These are phyloP conservation scores for Orchesellides sinensis DNA, from an alignment of 2,888 invertebrate species.

Conservation along the genomic window DNA sequence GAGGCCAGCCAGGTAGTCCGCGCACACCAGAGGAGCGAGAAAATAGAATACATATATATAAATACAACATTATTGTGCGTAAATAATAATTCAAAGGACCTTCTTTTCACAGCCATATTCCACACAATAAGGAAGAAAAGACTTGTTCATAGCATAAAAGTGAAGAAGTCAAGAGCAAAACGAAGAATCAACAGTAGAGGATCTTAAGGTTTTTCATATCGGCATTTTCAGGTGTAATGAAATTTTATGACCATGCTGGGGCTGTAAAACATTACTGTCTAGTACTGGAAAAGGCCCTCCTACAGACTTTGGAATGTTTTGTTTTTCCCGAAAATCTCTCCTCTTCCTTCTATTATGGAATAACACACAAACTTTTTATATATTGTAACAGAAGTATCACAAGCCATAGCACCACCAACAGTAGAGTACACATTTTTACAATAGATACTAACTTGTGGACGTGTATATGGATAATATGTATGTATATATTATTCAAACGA, in stretches of 20 bases:
- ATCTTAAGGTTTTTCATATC: constrained; percentile 64
- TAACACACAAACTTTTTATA: constrained; percentile 49
- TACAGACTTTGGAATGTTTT: constrained; percentile 75
- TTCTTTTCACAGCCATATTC: constrained; percentile 60
- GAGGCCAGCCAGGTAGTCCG: constrained; percentile 45
- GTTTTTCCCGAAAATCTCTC: constrained; percentile 73
- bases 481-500: background rate
- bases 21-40: background rate
- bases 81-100: constrained; percentile 68
- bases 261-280: constrained; percentile 75
- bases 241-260: constrained; percentile 75
- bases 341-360: constrained; percentile 54
- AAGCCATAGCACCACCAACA: background rate
- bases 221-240: constrained; percentile 75
- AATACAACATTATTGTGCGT: constrained; percentile 55
- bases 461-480: background rate
- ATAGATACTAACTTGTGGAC: background rate
- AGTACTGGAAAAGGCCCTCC: constrained; percentile 74
- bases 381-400: constrained; percentile 16
- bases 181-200: constrained; percentile 54
- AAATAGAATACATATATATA: no score
- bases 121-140: constrained; percentile 61
- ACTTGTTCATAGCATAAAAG: constrained; percentile 55
- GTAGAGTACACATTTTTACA: background rate
- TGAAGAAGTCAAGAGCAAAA: constrained; percentile 59